Conservation (phyloP, 1,140 invertebrate genomes). For the Lepeophtheirus salmonis region DNA sequence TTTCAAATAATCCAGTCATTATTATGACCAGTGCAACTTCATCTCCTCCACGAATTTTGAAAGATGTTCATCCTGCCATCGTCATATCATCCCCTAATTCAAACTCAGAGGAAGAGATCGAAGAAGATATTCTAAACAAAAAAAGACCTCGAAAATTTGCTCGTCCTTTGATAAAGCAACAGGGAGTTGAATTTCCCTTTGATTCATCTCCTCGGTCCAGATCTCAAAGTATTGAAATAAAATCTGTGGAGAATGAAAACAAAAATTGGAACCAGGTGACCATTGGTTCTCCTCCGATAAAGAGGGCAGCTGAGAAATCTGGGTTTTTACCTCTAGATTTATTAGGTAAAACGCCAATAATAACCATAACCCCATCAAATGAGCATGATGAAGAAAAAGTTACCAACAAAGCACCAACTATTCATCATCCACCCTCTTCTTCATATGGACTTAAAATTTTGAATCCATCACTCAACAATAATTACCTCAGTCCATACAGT, state of each 20-base stretch:
- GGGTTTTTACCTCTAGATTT: background rate
- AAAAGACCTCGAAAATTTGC: background rate
- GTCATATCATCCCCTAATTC: background rate
- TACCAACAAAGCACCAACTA: no score
- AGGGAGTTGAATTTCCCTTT: constrained; percentile 12
- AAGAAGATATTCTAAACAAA: background rate
- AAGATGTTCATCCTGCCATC: background rate
- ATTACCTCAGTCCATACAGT: background rate
- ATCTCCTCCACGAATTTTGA: background rate
- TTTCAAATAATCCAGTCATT: background rate
- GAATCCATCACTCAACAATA: background rate
- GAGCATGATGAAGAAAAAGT: background rate
- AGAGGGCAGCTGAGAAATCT: background rate
- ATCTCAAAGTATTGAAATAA: constrained; percentile 22
- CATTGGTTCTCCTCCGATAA: background rate
- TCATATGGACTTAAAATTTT: background rate
- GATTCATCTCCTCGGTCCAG: constrained; percentile 21
- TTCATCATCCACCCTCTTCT: no score
- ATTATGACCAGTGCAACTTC: background rate
- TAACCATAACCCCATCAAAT: background rate
- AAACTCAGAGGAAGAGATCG: background rate
- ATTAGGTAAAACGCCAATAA: background rate
- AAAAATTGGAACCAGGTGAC: background rate
- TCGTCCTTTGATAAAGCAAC: background rate
- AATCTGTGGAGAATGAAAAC: background rate